Conservation (phyloP, 2,888 invertebrate genomes). For the Eurois occulta region DNA sequence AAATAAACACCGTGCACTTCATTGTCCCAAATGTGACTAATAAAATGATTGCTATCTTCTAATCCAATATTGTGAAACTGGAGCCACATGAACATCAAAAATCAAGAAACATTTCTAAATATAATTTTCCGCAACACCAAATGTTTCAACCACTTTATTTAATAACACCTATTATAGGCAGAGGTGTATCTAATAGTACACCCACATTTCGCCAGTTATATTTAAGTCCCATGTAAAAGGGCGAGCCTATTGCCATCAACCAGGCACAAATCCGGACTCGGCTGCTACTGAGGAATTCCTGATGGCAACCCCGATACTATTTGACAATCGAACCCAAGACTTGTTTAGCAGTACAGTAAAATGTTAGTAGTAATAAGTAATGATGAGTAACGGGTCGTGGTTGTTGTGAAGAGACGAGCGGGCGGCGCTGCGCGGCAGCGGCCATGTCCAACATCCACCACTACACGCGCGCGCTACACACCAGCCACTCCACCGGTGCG, state of each 20-base stretch:
- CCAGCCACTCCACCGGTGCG: slow-evolving; percentile 74
- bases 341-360: not conserved
- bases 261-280: not conserved
- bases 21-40: not conserved
- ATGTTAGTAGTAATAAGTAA: not conserved
- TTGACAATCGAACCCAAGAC: not conserved
- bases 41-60: not conserved
- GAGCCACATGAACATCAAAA: not conserved
- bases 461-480: slow-evolving; percentile 91
- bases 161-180: not conserved
- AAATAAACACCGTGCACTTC: not conserved
- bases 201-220: not conserved
- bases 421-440: slow-evolving; percentile 91
- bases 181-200: not conserved
- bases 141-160: not conserved
- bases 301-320: not conserved
- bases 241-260: not conserved
- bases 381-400: not conserved
- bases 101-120: not conserved
- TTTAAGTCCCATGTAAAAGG: not conserved
- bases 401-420: slow-evolving; percentile 84
- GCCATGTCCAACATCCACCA: slow-evolving; percentile 92
- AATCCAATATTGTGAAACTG: too few relatives aligned
- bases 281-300: not conserved
- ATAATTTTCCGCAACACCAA: not conserved